Base-by-base conservation (phyloP, 2,888 invertebrate genomes). In the Alcis repandata region DNA sequence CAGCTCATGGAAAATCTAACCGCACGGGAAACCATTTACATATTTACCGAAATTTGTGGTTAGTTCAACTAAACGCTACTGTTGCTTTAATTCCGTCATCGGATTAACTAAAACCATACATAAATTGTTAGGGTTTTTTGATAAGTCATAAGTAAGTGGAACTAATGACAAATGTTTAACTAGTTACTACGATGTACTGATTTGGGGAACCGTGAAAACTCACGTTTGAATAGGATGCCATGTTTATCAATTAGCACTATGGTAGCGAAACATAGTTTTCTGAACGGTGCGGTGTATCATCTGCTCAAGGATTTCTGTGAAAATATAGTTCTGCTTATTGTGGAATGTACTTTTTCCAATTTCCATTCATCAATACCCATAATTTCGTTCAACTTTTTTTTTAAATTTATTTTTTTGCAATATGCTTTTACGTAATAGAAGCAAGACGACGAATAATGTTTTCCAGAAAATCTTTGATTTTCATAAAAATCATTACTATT, bases 31-130 rank as follows among this genome's bases (percentile, higher is more conserved):
- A 46, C 17, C 1, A 33, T 46, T 36, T 53, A 33, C 27, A 27
- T 59, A 32, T 38, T 61, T 52, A 38, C 51, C 6, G n/a, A 36
- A 60, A 17, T 32, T 20, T 38, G 48, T 67, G 66, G 67, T 46
- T n/a, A 27, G 27, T 6, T n/a, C 2, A 27, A 27, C 27, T 41
- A 59, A 33, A 41, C 19, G 46, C 20, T 59, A 53, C 33, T 63
- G 40, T 53, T 59, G 46, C 52, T 45, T 51, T 27, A 20, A 38
- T 56, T 63, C 46, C 58, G 52, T 59, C 58, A 58, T 32, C 9
- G 15, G 19, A 6, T 63, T 36, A 48, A 22, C 38, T 20, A 38
- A 11, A 36, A 43, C n/a, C 11, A 17, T n/a, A 20, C 4, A 27
- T 4, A 6, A 27, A 27, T 6, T 49, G 20, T n/a, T 49, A 27